Percentiles rank a stretch among this genome's conserved stretches.
These are phyloP conservation scores for Chloroclysta siterata DNA, from an alignment of 2,888 invertebrate species.

Conservation along the genomic window DNA sequence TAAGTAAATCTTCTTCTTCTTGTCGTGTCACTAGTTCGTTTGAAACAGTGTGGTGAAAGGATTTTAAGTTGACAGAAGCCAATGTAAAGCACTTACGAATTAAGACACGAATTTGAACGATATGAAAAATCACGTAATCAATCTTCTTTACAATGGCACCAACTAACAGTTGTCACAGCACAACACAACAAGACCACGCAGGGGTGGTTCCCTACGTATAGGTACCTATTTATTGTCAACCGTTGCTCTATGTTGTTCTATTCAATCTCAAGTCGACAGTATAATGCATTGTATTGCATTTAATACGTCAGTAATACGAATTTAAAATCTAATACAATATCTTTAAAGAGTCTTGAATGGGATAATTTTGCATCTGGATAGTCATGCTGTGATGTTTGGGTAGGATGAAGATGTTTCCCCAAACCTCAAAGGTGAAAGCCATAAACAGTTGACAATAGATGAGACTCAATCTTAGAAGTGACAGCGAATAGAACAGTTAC, in stretches of 20 bases:
- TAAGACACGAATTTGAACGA: conserved; percentile 1
- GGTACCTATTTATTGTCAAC: conserved; percentile 31
- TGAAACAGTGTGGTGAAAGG: background rate
- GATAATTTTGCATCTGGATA: conserved; percentile 31
- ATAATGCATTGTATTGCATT: conserved; percentile 31
- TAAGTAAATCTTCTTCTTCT: too few species aligned
- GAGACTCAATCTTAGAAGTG: conserved; percentile 23
- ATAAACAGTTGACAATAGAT: conserved; percentile 22
- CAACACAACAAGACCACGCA: conserved; percentile 30
- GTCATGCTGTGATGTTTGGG: conserved; percentile 37
- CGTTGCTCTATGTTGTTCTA: conserved; percentile 24
- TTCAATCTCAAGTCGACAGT: conserved; percentile 30
- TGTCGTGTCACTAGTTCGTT: too few species aligned
- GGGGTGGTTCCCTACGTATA: conserved; percentile 38
- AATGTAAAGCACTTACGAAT: background rate
- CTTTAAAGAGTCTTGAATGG: conserved; percentile 18
- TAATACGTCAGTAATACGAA: conserved; percentile 32
- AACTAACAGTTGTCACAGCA: conserved; percentile 61
- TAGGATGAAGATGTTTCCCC: conserved; percentile 28
- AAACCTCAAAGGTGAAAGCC: conserved; percentile 15
- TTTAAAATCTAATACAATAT: conserved; percentile 24
- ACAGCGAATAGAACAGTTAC: conserved; percentile 26
- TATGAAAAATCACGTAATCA: conserved; percentile 54
- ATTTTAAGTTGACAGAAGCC: background rate
- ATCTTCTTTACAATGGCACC: conserved; percentile 51